Conservation (phyloP, 2,797 vertebrate species). For the Propithecus perrieri region DNA sequence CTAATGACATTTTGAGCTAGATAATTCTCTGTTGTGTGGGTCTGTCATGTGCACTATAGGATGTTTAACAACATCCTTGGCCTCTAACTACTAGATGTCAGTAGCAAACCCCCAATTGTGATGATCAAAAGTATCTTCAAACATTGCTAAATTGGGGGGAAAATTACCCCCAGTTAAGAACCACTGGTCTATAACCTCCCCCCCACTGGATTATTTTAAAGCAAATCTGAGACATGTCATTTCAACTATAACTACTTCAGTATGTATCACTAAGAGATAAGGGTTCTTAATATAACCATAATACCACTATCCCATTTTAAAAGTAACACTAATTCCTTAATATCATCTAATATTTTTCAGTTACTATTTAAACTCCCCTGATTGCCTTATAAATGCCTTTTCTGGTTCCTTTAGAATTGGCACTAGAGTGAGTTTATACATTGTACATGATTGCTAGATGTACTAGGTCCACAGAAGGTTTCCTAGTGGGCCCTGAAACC, state of each 20-base stretch:
- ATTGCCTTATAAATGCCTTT: not conserved
- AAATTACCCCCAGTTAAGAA: not conserved
- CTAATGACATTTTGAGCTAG: not conserved
- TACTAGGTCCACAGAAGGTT: not conserved
- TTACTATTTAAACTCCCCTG: not conserved
- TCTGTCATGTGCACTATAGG: not conserved
- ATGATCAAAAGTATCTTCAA: not conserved
- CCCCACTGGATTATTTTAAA: not conserved
- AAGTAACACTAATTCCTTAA: not conserved
- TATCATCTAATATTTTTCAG: not conserved
- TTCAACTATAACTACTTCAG: not conserved
- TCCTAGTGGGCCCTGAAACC: not conserved
- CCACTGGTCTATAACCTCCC: not conserved
- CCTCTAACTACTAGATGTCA: not conserved
- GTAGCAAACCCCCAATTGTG: not conserved
- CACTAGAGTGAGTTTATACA: not conserved
- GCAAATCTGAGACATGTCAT: not conserved
- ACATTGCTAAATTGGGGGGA: not conserved
- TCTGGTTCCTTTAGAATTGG: not conserved
- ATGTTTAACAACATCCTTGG: constrained; percentile 2
- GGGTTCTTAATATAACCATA: constrained; percentile 7
- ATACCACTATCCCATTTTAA: not conserved
- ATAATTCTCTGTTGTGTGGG: not conserved
- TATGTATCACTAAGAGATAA: not conserved
- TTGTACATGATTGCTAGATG: not conserved